Evolutionary conservation across 2,113 vertebrate species (phyloP).

Genomic region (Callaeas wilsoni): DNA sequence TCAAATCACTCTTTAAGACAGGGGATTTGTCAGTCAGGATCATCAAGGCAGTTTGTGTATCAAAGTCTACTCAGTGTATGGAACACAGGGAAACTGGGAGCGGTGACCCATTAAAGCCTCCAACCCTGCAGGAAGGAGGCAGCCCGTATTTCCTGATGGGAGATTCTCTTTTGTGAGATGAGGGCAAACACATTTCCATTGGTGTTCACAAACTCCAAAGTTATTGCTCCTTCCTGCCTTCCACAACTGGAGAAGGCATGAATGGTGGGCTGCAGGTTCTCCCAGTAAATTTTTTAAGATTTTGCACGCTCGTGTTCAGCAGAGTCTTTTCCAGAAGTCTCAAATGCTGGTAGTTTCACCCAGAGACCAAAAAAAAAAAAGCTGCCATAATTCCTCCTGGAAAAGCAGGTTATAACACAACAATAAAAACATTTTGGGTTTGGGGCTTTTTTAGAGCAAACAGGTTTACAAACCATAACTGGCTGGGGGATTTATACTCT

Average conservation of each 20-base stretch:
- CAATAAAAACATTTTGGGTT: background rate
- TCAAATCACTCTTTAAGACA: background rate
- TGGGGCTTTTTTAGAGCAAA: background rate
- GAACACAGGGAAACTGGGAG: background rate
- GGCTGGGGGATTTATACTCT: background rate
- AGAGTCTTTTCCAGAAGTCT: background rate
- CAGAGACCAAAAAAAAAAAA: background rate
- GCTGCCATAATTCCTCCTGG: background rate
- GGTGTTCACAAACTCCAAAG: background rate
- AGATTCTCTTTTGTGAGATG: background rate
- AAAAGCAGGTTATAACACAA: background rate
- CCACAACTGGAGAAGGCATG: background rate
- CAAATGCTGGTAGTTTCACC: background rate
- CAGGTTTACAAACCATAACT: background rate
- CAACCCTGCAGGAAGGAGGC: background rate
- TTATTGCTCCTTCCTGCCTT: background rate
- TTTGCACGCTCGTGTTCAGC: background rate
- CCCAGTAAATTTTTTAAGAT: background rate
- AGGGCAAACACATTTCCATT: background rate
- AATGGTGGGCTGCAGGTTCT: fast-evolving
- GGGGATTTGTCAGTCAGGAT: background rate
- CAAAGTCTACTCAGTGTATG: background rate
- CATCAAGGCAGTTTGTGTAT: background rate
- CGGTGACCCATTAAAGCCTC: background rate
- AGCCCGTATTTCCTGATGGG: background rate